Conservation (phyloP, 2,797 vertebrate genomes). For the Chloroceryle inda region DNA sequence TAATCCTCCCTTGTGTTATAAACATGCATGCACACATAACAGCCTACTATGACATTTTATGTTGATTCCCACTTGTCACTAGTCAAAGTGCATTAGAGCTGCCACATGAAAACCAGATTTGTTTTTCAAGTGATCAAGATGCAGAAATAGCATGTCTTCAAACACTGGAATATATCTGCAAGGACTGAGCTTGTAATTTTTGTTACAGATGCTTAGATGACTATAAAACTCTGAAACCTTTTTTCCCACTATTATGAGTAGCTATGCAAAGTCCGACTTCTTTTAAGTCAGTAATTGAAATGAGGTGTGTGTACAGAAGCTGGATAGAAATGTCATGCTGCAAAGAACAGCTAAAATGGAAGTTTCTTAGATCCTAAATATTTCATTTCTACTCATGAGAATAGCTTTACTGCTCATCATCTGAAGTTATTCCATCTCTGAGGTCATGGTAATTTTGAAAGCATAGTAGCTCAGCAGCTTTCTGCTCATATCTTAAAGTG, state of each 20-base stretch:
- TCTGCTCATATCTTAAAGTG: neutral
- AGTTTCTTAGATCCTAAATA: constrained; percentile 42
- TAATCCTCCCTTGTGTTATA: neutral
- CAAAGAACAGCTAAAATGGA: constrained; percentile 49
- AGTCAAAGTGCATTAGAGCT: constrained; percentile 11
- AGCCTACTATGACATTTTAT: neutral
- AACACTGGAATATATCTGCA: neutral
- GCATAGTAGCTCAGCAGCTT: neutral
- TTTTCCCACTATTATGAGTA: neutral
- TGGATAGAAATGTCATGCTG: neutral
- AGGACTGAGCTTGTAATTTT: constrained; percentile 2
- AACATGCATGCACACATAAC: neutral
- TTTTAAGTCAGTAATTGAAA: constrained; percentile 28
- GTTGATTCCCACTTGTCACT: neutral
- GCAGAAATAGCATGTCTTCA: constrained; percentile 23
- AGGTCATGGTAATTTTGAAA: constrained; percentile 10
- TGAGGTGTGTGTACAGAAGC: neutral
- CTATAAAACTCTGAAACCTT: constrained; percentile 29
- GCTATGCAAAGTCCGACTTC: neutral
- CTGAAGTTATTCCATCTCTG: constrained; percentile 32
- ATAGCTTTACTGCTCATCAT: constrained; percentile 31
- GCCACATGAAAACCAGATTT: neutral
- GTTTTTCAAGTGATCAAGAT: constrained; percentile 22
- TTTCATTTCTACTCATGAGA: constrained; percentile 45
- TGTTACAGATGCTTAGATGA: constrained; percentile 14